Conservation (phyloP, 2,113 vertebrate species). For the Ptilonorhynchus violaceus region DNA sequence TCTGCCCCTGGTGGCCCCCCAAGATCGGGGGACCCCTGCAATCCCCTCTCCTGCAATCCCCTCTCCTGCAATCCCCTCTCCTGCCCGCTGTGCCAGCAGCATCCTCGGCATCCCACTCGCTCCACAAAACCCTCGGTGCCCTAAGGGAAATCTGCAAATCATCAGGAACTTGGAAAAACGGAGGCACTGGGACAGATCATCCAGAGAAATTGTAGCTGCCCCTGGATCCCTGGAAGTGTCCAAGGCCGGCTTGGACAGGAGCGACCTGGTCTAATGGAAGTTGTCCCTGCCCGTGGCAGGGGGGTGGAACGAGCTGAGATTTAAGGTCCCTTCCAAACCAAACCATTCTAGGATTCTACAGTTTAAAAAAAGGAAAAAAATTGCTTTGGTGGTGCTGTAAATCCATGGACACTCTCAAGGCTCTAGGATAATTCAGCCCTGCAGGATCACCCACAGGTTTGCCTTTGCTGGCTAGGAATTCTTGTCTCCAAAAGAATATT, state of each 20-base stretch:
- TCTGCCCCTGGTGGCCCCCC: no score
- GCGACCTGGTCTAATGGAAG: neutral
- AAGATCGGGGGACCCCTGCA: neutral
- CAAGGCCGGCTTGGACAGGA: neutral
- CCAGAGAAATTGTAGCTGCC: neutral
- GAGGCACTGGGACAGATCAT: neutral
- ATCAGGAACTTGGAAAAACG: accelerated
- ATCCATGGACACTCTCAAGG: accelerated
- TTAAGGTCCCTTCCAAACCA: neutral
- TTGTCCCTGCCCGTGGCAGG: neutral
- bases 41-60: no score
- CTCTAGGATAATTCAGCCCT: neutral
- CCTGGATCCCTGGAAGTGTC: neutral
- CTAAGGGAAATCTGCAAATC: accelerated
- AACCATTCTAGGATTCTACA: no score
- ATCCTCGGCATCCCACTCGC: neutral
- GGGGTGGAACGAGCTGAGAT: neutral
- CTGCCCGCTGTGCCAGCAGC: neutral
- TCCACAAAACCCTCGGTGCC: accelerated
- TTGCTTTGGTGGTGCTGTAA: accelerated
- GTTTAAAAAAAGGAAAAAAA: neutral
- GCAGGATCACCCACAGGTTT: neutral
- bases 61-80: neutral
- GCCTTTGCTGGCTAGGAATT: neutral
- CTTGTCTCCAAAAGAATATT: neutral